These are phyloP conservation scores for Loriculus beryllinus DNA, from an alignment of 2,797 vertebrate genomes.

Conservation along the genomic window DNA sequence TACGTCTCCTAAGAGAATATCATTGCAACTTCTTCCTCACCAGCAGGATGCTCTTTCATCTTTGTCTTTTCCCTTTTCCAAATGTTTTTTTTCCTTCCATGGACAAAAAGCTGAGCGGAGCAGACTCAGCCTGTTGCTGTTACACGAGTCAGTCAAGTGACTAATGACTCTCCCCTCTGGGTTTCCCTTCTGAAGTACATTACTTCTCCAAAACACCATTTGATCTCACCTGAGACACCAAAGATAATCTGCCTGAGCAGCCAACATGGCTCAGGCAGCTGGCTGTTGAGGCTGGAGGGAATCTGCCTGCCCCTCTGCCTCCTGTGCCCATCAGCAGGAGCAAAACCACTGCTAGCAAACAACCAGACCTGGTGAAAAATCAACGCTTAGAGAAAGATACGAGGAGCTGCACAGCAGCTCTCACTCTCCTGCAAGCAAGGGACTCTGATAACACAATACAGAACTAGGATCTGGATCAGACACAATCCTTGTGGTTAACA, in stretches of 20 bases:
- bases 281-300: neutral
- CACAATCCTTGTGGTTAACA: accelerated
- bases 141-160: constrained; percentile 39
- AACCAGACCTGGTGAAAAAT: neutral
- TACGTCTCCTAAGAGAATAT: neutral
- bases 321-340: neutral
- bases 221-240: neutral
- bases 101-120: neutral
- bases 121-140: constrained; percentile 2
- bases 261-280: accelerated
- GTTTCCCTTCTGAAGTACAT: neutral
- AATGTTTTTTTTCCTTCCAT: neutral
- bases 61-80: neutral
- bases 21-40: neutral
- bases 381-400: neutral
- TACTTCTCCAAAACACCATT: neutral
- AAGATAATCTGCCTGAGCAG: neutral
- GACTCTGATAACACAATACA: neutral
- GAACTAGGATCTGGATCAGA: neutral
- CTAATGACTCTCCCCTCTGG: neutral
- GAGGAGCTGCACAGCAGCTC: neutral
- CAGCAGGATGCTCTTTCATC: neutral
- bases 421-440: neutral
- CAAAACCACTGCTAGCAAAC: neutral
- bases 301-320: neutral